Evolutionary conservation across 1,140 invertebrate species (phyloP).

Genomic region (Nymphalis io): DNA sequence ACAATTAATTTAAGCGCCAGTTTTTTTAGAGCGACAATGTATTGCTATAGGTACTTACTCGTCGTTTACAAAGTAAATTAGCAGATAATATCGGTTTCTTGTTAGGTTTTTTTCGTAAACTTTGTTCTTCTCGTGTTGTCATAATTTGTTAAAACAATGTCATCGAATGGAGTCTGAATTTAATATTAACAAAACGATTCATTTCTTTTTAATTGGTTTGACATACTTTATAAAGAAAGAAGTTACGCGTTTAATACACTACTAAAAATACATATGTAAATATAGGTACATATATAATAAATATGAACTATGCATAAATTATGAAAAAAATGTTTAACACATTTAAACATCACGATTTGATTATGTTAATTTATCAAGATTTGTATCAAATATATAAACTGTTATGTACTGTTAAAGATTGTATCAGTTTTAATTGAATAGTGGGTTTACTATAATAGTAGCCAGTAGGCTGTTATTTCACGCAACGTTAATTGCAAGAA

Average conservation of each 20-base stretch:
- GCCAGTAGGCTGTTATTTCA: neutral
- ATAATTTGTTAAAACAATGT: no score
- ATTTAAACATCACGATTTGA: neutral
- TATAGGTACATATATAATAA: no score
- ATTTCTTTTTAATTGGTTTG: no score
- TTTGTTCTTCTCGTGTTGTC: neutral
- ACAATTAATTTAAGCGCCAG: no score
- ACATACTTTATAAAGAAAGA: no score
- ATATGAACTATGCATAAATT: neutral
- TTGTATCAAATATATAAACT: slow-evolving; percentile 5
- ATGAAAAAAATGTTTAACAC: neutral
- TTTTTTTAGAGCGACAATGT: no score
- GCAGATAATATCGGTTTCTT: neutral
- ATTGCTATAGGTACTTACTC: no score
- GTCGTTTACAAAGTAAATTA: no score
- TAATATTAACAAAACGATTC: no score
- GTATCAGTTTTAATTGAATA: neutral
- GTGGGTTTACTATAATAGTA: neutral
- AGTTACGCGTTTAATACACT: no score
- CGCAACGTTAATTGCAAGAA: slow-evolving; percentile 5
- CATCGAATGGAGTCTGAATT: no score
- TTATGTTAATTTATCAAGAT: slow-evolving; percentile 5
- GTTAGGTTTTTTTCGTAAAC: neutral
- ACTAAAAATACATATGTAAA: no score
- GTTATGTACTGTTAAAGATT: neutral